Conservation (phyloP, 2,888 invertebrate species). For the Eupithecia inturbata region DNA sequence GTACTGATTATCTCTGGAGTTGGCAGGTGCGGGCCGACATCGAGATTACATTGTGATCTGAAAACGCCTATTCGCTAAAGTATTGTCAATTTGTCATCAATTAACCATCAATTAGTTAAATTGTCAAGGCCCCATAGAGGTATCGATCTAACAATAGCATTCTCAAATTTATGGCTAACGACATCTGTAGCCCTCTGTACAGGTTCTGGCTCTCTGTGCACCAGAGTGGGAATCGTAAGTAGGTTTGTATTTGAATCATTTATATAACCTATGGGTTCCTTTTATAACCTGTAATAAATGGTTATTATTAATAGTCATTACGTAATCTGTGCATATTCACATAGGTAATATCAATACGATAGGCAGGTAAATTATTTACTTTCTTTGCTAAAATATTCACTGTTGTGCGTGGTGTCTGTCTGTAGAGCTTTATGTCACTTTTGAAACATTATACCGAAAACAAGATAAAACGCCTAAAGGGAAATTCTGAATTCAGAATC, state of each 20-base stretch:
- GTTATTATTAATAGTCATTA: too few species aligned
- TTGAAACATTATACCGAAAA: neutral
- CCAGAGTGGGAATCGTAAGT: too few species aligned
- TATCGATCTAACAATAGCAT: too few species aligned
- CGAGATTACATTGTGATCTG: constrained; percentile 22
- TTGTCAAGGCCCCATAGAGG: constrained; percentile 1
- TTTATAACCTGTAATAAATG: too few species aligned
- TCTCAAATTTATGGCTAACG: too few species aligned
- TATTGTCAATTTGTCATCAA: neutral
- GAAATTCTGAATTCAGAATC: neutral
- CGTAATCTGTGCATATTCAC: neutral
- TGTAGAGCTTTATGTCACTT: neutral
- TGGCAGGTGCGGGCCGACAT: constrained; percentile 32
- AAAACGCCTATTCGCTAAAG: constrained; percentile 12
- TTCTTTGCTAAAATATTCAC: neutral
- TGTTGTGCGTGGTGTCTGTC: neutral
- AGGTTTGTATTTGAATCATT: too few species aligned
- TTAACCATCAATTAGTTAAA: neutral
- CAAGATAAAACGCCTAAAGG: neutral
- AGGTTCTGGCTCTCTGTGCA: too few species aligned
- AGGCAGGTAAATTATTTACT: neutral
- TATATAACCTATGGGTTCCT: too few species aligned
- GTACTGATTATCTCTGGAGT: constrained; percentile 13
- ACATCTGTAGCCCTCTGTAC: too few species aligned
- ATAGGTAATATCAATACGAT: neutral